Conservation (phyloP, 2,113 vertebrate species). For the Dryoscopus gambensis region DNA sequence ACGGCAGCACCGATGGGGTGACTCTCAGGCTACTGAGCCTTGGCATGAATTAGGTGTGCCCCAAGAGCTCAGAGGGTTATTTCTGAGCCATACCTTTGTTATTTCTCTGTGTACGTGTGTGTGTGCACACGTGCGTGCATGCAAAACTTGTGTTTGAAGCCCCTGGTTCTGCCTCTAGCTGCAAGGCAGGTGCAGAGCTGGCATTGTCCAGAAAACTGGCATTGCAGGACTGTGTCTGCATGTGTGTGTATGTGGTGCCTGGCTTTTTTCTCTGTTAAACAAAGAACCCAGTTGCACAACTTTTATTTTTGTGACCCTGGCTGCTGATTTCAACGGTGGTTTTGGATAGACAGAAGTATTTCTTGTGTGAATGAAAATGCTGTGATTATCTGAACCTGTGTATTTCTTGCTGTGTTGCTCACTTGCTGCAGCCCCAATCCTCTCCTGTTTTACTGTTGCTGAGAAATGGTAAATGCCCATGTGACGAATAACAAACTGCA, state of each 20-base stretch:
- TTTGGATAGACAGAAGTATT: not conserved
- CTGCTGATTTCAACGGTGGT: not conserved
- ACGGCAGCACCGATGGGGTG: not conserved
- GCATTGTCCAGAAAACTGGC: not conserved
- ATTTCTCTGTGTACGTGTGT: rapidly evolving
- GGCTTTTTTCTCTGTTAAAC: not conserved
- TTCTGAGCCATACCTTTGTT: not conserved
- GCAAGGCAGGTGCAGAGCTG: not conserved
- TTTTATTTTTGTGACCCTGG: not conserved
- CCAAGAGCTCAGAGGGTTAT: not conserved
- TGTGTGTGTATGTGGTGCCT: not conserved
- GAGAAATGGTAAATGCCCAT: not conserved
- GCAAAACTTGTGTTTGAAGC: not conserved
- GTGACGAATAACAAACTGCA: not conserved
- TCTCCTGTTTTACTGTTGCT: not conserved
- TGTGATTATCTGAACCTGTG: not conserved
- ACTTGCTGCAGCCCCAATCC: not conserved
- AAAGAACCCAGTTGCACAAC: not conserved
- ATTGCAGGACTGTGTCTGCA: not conserved
- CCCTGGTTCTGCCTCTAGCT: not conserved
- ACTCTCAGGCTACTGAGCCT: not conserved
- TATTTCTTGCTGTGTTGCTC: conserved; percentile 1
- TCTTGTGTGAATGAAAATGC: not conserved
- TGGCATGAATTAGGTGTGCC: not conserved
- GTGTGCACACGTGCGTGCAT: rapidly evolving